phyloP scores from a whole-genome alignment of 2,797 vertebrate genomes.

The Poecilia velifera region DNA sequence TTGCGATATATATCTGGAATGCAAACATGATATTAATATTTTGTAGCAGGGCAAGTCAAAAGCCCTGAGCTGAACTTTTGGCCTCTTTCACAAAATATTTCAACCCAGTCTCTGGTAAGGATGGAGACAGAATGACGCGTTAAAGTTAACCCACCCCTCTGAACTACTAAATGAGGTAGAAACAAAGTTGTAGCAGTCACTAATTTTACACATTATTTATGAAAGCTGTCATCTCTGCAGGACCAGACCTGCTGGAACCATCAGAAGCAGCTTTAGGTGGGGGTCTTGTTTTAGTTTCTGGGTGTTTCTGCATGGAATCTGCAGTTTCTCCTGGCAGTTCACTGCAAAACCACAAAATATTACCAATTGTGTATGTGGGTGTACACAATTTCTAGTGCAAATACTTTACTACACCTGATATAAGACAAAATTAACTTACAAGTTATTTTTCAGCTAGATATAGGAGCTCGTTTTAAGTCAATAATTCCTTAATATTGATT shows the following conservation, averaged over 20 bases:
- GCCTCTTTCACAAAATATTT: background rate
- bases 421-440: no score
- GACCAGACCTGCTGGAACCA: background rate
- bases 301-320: background rate
- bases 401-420: no score
- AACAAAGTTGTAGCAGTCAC: background rate
- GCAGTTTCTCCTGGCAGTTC: background rate
- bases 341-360: no score
- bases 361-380: no score
- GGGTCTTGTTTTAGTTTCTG: background rate
- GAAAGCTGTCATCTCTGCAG: background rate
- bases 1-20: background rate
- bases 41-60: background rate
- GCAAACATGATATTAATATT: background rate
- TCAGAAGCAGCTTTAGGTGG: background rate
- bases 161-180: background rate
- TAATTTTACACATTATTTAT: background rate
- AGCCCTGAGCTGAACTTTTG: background rate
- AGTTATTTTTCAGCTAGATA: no score
- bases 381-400: no score
- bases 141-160: background rate
- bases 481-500: no score
- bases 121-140: background rate
- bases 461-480: no score
- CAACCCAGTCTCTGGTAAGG: background rate